Evolutionary conservation across 2,113 vertebrate genomes (phyloP).

Genomic region (Acrocephalus arundinaceus): DNA sequence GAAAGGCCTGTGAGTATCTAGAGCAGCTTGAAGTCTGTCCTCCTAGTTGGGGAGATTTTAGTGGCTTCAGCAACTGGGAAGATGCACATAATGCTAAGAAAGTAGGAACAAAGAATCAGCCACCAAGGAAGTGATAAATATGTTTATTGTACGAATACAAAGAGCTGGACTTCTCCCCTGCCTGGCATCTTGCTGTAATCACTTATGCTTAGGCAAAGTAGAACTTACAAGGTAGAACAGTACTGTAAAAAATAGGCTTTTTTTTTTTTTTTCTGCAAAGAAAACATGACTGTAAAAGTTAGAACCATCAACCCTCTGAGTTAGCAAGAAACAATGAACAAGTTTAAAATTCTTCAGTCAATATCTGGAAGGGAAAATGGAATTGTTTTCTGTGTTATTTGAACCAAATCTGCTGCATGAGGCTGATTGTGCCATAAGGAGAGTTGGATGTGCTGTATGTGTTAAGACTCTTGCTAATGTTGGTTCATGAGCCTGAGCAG

Average conservation of each 20-base stretch:
- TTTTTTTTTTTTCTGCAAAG: background rate
- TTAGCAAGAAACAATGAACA: background rate
- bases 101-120: background rate
- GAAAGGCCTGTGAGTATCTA: background rate
- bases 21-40: background rate
- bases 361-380: conserved; percentile 11
- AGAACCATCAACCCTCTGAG: background rate
- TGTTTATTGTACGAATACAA: background rate
- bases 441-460: background rate
- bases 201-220: background rate
- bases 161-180: background rate
- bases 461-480: background rate
- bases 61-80: background rate
- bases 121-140: background rate
- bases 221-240: background rate
- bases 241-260: background rate
- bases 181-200: background rate
- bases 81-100: background rate
- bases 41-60: background rate
- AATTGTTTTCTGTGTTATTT: background rate
- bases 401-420: background rate
- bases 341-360: background rate
- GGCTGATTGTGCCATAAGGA: background rate
- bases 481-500: background rate
- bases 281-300: background rate